phyloP scores from a whole-genome alignment of 2,113 vertebrate species.

The Chaetura pelagica region DNA sequence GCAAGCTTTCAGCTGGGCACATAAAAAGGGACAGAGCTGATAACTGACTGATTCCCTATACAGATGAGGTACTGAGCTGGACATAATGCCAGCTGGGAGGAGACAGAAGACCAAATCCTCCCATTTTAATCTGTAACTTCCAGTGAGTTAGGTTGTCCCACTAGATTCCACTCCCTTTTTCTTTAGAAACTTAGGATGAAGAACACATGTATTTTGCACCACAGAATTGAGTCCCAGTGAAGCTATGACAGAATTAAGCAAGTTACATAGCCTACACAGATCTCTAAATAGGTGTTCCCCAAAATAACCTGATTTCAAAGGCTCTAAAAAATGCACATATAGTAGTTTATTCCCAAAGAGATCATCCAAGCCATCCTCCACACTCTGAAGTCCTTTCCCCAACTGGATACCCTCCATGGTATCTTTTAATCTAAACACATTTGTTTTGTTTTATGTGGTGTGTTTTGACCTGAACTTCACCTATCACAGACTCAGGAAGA shows the following conservation, averaged over 20 bases:
- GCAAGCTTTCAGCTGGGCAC: neutral
- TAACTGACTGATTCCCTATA: accelerated
- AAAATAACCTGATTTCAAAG: neutral
- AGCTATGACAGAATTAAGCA: neutral
- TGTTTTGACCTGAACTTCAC: neutral
- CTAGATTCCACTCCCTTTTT: neutral
- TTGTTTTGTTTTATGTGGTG: neutral
- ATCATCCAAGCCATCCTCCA: neutral
- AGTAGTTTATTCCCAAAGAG: neutral
- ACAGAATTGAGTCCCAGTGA: neutral
- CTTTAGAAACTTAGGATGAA: neutral
- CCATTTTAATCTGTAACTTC: neutral
- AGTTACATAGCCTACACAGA: neutral
- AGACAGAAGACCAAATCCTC: neutral
- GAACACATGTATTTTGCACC: neutral
- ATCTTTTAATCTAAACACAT: neutral
- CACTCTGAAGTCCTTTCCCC: neutral
- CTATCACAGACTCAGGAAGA: neutral
- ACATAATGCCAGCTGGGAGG: neutral
- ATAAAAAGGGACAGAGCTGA: accelerated
- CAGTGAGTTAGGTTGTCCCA: neutral
- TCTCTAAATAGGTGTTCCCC: neutral
- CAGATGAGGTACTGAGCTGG: neutral
- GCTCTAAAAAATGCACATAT: neutral
- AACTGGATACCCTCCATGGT: neutral